phyloP scores from a whole-genome alignment of 2,888 invertebrate genomes.

The Rhamphomyia laevipes region DNA sequence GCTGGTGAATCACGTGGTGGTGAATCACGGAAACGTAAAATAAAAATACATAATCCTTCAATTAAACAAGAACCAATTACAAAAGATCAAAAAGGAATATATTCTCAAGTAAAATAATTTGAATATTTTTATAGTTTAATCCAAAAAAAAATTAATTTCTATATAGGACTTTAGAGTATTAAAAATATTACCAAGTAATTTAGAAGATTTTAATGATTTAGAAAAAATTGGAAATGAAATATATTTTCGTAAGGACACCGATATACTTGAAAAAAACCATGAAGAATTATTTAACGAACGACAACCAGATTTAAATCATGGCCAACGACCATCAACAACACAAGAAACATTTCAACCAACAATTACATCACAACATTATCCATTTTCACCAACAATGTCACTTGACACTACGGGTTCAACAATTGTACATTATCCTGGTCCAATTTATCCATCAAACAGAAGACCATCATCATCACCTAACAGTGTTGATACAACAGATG shows the following conservation, averaged over 20 bases:
- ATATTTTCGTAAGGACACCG: slow-evolving; percentile 19
- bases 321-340: not conserved
- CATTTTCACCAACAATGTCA: not conserved
- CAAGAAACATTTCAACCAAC: slow-evolving; percentile 1
- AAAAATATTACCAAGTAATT: slow-evolving; percentile 21
- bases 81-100: slow-evolving; percentile 15
- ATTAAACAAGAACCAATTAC: slow-evolving; percentile 8
- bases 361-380: not conserved
- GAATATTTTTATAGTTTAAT: not conserved
- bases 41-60: slow-evolving; percentile 9
- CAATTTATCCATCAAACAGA: not conserved
- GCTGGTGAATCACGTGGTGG: not conserved
- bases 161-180: slow-evolving; percentile 20
- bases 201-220: slow-evolving; percentile 20
- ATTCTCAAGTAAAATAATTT: slow-evolving; percentile 19
- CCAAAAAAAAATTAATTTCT: not conserved
- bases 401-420: not conserved
- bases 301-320: not conserved
- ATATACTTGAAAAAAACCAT: slow-evolving; percentile 4
- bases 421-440: not conserved
- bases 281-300: slow-evolving; percentile 3
- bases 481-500: not conserved
- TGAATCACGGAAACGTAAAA: slow-evolving; percentile 6
- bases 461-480: slow-evolving; percentile 3
- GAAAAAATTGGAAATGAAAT: slow-evolving; percentile 21